phyloP scores from a whole-genome alignment of 2,113 vertebrate species.

The Phoenicopterus ruber region DNA sequence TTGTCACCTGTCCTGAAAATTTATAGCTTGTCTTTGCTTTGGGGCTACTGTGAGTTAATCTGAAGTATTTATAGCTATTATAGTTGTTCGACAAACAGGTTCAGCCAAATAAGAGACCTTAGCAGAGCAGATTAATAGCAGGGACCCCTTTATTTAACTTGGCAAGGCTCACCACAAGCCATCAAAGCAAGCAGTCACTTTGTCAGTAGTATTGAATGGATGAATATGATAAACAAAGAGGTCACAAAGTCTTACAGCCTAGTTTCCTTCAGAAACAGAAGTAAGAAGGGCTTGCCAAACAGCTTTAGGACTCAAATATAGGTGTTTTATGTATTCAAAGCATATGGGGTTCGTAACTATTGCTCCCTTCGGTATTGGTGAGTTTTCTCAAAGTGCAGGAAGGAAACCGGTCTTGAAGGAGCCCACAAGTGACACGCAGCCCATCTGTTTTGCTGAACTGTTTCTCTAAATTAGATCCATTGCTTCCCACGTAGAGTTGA shows the following conservation, averaged over 20 bases:
- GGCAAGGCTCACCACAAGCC: constrained; percentile 10
- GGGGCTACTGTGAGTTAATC: constrained; percentile 5
- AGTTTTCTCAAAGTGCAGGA: not conserved
- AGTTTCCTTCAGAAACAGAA: not conserved
- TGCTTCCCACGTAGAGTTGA: not conserved
- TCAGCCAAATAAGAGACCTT: constrained; percentile 16
- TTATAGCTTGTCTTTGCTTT: not conserved
- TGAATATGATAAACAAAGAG: constrained; percentile 14
- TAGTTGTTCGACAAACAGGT: not conserved
- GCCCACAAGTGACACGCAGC: not conserved
- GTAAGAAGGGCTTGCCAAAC: not conserved
- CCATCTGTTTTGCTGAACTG: constrained; percentile 20
- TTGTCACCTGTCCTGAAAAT: constrained; percentile 19
- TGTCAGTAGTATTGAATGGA: not conserved
- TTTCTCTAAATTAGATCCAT: constrained; percentile 32
- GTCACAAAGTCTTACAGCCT: not conserved
- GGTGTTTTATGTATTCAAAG: not conserved
- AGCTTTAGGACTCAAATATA: not conserved
- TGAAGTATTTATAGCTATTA: constrained; percentile 17
- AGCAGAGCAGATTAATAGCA: constrained; percentile 4
- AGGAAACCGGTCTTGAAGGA: constrained; percentile 14
- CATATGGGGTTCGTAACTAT: not conserved
- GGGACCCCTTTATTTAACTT: constrained; percentile 39
- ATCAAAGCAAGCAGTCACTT: not conserved
- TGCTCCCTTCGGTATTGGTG: not conserved